These are phyloP conservation scores for Serinus canaria DNA, from an alignment of 2,113 vertebrate genomes.

Conservation along the genomic window DNA sequence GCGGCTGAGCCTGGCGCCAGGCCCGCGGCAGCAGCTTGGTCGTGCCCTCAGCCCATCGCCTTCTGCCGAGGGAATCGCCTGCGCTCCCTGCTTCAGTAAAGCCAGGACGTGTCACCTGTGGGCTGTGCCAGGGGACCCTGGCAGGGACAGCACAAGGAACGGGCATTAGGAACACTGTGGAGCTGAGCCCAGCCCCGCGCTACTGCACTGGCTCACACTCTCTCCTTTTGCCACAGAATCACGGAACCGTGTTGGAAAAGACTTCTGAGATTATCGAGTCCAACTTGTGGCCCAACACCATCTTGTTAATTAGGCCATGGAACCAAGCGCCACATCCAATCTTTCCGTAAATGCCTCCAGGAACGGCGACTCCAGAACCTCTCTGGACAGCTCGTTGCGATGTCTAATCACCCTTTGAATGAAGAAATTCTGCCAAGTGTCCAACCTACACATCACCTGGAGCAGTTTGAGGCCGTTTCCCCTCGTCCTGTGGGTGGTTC, in stretches of 20 bases:
- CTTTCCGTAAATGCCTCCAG: not conserved
- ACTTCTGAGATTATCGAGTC: not conserved
- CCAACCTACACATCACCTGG: too few relatives aligned
- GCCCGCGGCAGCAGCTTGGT: rapidly evolving
- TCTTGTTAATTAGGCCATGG: not conserved
- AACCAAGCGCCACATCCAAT: not conserved
- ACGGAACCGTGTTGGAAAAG: not conserved
- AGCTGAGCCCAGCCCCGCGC: not conserved
- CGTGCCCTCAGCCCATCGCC: rapidly evolving
- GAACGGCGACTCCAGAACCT: not conserved
- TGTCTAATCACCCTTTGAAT: too few relatives aligned
- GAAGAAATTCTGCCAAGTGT: not conserved
- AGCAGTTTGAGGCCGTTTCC: not conserved
- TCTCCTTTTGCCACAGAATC: not conserved
- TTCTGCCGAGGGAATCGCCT: not conserved
- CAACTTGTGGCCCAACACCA: not conserved
- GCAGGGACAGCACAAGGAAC: not conserved
- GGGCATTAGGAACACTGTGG: rapidly evolving
- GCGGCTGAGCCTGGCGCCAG: rapidly evolving
- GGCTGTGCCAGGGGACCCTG: not conserved
- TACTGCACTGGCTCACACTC: rapidly evolving
- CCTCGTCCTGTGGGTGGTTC: not conserved
- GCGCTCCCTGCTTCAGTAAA: rapidly evolving
- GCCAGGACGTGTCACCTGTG: not conserved
- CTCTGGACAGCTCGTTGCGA: too few relatives aligned